A percentile compares a stretch with the other conserved stretches of the same genome.
Conservation (phyloP, 2,113 vertebrate genomes). For the Nymphicus hollandicus region DNA sequence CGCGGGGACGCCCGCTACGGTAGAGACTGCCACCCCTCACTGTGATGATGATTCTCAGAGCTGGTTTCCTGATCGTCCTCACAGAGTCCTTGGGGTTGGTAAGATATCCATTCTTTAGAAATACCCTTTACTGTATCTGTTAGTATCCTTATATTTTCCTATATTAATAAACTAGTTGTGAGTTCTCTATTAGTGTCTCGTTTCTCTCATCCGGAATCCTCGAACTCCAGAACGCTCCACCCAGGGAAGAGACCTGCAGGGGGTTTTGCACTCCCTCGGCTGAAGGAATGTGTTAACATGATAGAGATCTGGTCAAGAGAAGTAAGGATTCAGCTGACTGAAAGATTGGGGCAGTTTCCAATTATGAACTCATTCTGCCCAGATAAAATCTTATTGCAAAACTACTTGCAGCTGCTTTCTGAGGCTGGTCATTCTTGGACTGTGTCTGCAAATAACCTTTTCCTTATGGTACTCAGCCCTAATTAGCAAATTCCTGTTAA, state of each 20-base stretch:
- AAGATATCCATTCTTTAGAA: no score
- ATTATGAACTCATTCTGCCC: slow-evolving; percentile 25
- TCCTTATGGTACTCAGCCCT: background rate
- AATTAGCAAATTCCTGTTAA: background rate
- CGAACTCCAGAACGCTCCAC: background rate
- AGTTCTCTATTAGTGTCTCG: no score
- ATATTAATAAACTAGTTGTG: no score
- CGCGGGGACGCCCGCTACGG: no score
- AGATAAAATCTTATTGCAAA: slow-evolving; percentile 41
- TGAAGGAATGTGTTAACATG: background rate
- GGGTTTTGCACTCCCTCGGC: background rate
- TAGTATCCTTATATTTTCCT: no score
- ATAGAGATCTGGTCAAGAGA: background rate
- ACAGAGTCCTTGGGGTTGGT: no score
- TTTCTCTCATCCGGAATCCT: no score
- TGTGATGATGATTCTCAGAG: no score
- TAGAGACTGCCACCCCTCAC: no score
- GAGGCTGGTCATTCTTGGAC: slow-evolving; percentile 29
- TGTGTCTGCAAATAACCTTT: background rate
- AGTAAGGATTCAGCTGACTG: background rate
- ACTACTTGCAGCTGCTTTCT: slow-evolving; percentile 34
- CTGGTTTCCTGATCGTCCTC: no score
- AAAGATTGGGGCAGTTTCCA: background rate
- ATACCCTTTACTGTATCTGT: no score
- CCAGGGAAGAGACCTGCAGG: background rate